Percentiles rank a stretch among this genome's conserved stretches.
Conservation (phyloP, 2,797 vertebrate genomes). For the Erethizon dorsatum region DNA sequence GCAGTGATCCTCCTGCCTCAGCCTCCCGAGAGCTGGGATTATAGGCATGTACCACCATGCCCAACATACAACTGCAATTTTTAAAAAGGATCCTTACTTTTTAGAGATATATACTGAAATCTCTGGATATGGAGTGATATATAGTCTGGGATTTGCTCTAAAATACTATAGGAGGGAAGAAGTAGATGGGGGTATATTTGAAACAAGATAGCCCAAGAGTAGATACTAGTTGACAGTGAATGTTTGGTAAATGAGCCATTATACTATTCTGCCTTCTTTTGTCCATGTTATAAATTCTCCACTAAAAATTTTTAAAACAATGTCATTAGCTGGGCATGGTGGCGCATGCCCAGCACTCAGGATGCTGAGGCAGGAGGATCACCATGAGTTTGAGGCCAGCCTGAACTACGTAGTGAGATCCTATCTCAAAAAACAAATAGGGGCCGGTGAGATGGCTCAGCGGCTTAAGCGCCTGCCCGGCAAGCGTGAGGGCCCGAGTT, state of each 20-base stretch:
- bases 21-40: not conserved
- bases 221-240: constrained; percentile 29
- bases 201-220: not conserved
- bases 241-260: constrained; percentile 40
- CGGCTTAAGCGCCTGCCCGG: too few species aligned
- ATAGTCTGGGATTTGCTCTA: constrained; percentile 38
- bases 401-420: not conserved
- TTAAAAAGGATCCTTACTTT: constrained; percentile 34
- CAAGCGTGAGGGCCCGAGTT: too few species aligned
- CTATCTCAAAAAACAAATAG: not conserved
- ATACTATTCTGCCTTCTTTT: constrained; percentile 19
- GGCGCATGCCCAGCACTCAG: not conserved
- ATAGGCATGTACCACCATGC: not conserved
- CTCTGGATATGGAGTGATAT: constrained; percentile 54
- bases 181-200: not conserved
- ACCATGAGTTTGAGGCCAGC: not conserved
- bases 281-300: constrained; percentile 31
- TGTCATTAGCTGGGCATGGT: not conserved
- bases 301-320: not conserved
- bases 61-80: not conserved
- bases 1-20: not conserved
- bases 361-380: not conserved
- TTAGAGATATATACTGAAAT: constrained; percentile 58
- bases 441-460: too few species aligned
- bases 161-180: constrained; percentile 48